These are phyloP conservation scores for Steatornis caripensis DNA, from an alignment of 2,113 vertebrate species.

Conservation along the genomic window DNA sequence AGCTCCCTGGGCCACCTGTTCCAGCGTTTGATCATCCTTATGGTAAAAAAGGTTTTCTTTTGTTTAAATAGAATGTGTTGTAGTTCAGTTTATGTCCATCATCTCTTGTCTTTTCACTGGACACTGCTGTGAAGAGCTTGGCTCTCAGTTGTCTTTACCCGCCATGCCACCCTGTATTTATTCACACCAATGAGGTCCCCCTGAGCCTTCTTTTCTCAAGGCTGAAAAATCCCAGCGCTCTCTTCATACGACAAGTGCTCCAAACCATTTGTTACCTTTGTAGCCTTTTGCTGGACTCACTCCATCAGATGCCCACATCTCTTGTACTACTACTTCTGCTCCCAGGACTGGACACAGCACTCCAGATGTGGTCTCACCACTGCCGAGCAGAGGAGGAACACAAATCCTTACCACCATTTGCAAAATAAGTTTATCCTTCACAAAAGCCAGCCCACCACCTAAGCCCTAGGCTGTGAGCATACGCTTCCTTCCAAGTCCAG, in stretches of 20 bases:
- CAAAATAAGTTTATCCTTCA: neutral
- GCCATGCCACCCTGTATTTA: neutral
- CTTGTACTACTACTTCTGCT: neutral
- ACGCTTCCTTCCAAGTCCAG: neutral
- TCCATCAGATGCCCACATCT: neutral
- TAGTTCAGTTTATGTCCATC: neutral
- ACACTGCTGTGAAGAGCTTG: neutral
- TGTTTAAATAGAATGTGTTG: neutral
- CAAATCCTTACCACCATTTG: neutral
- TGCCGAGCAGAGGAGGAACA: neutral
- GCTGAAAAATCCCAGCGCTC: neutral
- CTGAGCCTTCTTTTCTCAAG: neutral
- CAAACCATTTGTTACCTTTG: neutral
- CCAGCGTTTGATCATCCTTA: neutral
- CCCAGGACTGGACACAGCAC: neutral
- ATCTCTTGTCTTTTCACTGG: neutral
- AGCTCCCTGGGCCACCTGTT: neutral
- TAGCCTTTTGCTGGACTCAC: neutral
- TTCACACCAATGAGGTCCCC: neutral
- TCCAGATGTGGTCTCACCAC: neutral
- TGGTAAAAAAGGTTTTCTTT: neutral
- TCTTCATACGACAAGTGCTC: neutral
- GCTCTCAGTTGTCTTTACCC: neutral
- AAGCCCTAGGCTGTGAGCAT: neutral
- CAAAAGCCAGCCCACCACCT: neutral